Evolutionary conservation across 2,113 vertebrate genomes (phyloP).

Genomic region (Catharus bicknelli): DNA sequence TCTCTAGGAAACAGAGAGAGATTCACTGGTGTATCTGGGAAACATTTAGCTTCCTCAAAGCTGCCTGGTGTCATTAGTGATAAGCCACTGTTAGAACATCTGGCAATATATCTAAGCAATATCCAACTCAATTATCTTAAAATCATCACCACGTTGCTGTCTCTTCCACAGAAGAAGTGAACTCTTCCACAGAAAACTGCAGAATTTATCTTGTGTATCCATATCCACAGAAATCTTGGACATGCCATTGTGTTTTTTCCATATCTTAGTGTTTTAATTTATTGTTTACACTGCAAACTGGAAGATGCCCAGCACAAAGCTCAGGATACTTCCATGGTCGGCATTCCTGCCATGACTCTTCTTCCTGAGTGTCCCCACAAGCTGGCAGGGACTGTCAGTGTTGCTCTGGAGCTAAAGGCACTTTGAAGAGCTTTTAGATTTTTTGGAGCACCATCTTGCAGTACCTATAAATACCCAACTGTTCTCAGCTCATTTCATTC

Average conservation of each 20-base stretch:
- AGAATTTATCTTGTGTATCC: background rate
- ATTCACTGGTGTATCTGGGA: background rate
- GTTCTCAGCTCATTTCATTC: slow-evolving; percentile 43
- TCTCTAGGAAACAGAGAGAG: background rate
- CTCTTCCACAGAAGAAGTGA: background rate
- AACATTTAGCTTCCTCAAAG: background rate
- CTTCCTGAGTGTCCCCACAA: background rate
- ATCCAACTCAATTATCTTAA: background rate
- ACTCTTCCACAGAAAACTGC: background rate
- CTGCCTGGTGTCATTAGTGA: background rate
- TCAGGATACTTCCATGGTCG: background rate
- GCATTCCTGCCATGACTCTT: background rate
- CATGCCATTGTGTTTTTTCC: background rate
- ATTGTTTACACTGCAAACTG: background rate
- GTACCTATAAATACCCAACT: slow-evolving; percentile 40
- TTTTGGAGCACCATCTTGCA: background rate
- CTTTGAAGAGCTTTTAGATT: background rate
- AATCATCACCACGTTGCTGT: background rate
- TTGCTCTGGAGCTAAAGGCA: background rate
- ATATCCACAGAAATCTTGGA: background rate
- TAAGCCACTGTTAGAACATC: background rate
- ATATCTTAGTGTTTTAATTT: background rate
- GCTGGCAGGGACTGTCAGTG: background rate
- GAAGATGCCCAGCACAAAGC: background rate
- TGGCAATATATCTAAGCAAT: background rate